Evolutionary conservation across 2,797 vertebrate species (phyloP), one percentile per base, ranked within the genome.

Genomic region (Gymnoscopelus microlampas): DNA sequence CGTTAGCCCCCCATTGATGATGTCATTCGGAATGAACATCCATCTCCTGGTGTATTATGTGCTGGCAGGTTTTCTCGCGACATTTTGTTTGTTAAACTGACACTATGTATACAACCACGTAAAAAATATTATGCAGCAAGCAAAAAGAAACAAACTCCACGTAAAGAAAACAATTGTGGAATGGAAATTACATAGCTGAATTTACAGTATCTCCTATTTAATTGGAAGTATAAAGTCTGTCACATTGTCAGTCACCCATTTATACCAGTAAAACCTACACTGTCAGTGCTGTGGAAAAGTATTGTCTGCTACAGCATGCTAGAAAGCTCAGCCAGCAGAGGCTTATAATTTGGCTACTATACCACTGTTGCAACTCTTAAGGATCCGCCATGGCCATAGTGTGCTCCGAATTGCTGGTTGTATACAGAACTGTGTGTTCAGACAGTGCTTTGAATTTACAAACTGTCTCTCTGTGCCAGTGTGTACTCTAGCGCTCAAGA

Each of bases 381-480:
- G 32, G 59, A 58, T 44, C 3, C 24, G 55, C 60, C 9, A 63
- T 48, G 4, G 51, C 32, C 51, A 47, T 3, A 62, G 65, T 47
- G 47, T 44, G 48, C 51, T 29, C 26, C 0, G 26, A 29, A 39
- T 6, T 26, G 60, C 68, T 61, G 70, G 63, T 68, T 68, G 68
- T 65, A 53, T 32, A 68, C 19, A 11, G n/a, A 70, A 70, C n/a
- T 55, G 71, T 59, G 2, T 12, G 50, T 3, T 47, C 8, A 68
- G 50, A 24, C 29, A 5, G 9, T 26, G 56, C 53, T 73, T 35
- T 63, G 60, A 74, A 73, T 81, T 64, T 58, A 49, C 19, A 39
- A 81, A 11, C 57, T 35, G n/a, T 63, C n/a, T 13, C 39, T 39
- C 39, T 39, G 39, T 39, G 39, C 39, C 39, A 39, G 39, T 39